Evolutionary conservation across 1,140 invertebrate species (phyloP).

Genomic region (Fopius arisanus): DNA sequence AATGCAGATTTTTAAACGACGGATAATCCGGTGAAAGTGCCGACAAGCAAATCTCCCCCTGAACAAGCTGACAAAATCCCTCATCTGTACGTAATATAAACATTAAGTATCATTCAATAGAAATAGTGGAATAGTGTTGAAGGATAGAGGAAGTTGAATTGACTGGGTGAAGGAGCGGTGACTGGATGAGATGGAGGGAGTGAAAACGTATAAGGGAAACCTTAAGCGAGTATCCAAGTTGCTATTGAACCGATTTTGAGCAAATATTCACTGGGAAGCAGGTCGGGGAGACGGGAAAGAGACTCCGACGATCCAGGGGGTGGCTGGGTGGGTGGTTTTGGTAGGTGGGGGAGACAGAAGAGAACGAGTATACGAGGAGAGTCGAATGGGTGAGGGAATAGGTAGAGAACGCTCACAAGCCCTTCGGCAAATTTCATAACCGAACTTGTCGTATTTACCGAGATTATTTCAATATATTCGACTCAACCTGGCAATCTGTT

Average conservation of each 20-base stretch:
- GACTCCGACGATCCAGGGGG: constrained; percentile 28
- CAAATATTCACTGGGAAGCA: constrained; percentile 60
- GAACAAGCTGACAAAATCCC: background rate
- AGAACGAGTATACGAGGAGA: constrained; percentile 7
- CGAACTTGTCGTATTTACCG: constrained; percentile 67
- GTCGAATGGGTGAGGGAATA: constrained; percentile 32
- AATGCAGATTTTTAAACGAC: no score
- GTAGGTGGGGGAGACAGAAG: background rate
- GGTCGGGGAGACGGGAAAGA: constrained; percentile 27
- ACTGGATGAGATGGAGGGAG: constrained; percentile 2
- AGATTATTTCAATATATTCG: constrained; percentile 68
- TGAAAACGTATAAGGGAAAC: constrained; percentile 54
- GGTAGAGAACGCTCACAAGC: constrained; percentile 58
- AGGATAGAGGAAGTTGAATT: background rate
- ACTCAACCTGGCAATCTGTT: constrained; percentile 66
- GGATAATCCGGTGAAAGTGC: no score
- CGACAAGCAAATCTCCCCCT: constrained; percentile 17
- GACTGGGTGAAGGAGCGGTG: background rate
- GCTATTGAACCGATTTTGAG: constrained; percentile 67
- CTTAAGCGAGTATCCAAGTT: constrained; percentile 64
- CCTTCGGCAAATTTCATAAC: constrained; percentile 68
- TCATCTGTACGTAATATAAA: background rate
- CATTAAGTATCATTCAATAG: background rate
- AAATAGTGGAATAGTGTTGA: background rate
- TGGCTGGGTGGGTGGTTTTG: constrained; percentile 1